Percentiles rank a stretch among this genome's conserved stretches.
Evolutionary conservation across 2,113 vertebrate genomes (phyloP).

Genomic region (Numida meleagris): DNA sequence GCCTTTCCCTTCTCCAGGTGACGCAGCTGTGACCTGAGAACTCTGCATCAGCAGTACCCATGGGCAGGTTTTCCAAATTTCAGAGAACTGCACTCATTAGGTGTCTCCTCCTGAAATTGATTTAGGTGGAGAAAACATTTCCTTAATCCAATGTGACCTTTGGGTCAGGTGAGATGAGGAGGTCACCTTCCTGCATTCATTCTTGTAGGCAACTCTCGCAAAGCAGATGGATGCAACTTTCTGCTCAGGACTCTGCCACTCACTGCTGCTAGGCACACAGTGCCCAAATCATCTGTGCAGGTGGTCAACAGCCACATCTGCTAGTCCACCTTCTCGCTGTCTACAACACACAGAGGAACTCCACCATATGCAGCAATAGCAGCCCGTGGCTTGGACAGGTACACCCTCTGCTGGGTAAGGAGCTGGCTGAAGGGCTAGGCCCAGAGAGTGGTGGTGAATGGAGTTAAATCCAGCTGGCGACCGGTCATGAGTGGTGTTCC

Average conservation of each 20-base stretch:
- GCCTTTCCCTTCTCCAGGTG: not conserved
- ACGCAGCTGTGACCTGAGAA: not conserved
- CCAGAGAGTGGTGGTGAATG: no score
- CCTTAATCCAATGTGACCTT: not conserved
- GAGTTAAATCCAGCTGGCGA: no score
- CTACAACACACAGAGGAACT: not conserved
- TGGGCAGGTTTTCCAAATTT: not conserved
- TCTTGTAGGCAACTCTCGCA: not conserved
- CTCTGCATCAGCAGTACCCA: rapidly evolving
- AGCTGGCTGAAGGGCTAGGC: no score
- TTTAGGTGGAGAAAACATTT: not conserved
- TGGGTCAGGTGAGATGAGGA: not conserved
- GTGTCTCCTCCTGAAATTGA: not conserved
- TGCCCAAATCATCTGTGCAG: not conserved
- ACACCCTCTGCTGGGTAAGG: no score
- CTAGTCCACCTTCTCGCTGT: not conserved
- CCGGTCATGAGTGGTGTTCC: no score
- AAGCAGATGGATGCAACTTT: no score
- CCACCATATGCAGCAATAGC: not conserved
- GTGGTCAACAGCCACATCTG: not conserved
- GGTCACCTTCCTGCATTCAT: not conserved
- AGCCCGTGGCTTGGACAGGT: no score
- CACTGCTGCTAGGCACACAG: not conserved
- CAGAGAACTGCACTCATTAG: not conserved
- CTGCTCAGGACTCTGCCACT: not conserved